Conservation (phyloP, 2,113 vertebrate genomes). For the Oncorhynchus kisutch region DNA sequence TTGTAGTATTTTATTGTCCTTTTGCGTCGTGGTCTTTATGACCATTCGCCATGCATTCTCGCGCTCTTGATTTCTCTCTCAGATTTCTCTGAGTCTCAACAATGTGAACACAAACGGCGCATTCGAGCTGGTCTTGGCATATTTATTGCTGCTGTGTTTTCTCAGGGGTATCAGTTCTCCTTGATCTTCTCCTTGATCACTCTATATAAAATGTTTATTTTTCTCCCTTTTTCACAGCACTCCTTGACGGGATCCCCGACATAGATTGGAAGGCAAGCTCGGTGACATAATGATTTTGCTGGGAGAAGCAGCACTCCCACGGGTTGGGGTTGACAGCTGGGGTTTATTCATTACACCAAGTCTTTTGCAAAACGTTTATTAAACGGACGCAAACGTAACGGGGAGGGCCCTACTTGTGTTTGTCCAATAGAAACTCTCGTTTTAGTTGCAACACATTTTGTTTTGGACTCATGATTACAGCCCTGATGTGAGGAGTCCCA, state of each 20-base stretch:
- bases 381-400: no score
- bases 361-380: no score
- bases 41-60: background rate
- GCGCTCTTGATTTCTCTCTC: background rate
- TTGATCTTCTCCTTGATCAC: background rate
- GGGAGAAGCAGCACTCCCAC: conserved; percentile 58
- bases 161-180: background rate
- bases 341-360: no score
- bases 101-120: background rate
- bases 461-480: no score
- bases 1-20: no score
- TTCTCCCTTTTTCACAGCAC: conserved; percentile 31
- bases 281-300: conserved; percentile 68
- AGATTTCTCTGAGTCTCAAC: background rate
- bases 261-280: conserved; percentile 47
- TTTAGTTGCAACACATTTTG: no score
- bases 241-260: conserved; percentile 65
- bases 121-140: background rate
- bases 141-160: background rate
- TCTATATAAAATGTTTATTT: conserved; percentile 1
- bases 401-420: no score
- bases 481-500: conserved; percentile 63
- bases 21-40: background rate
- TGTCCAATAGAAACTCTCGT: no score
- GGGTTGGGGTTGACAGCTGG: conserved; percentile 59